These are phyloP conservation scores for Teinopalpus imperialis DNA, from an alignment of 2,888 invertebrate species.

Conservation along the genomic window DNA sequence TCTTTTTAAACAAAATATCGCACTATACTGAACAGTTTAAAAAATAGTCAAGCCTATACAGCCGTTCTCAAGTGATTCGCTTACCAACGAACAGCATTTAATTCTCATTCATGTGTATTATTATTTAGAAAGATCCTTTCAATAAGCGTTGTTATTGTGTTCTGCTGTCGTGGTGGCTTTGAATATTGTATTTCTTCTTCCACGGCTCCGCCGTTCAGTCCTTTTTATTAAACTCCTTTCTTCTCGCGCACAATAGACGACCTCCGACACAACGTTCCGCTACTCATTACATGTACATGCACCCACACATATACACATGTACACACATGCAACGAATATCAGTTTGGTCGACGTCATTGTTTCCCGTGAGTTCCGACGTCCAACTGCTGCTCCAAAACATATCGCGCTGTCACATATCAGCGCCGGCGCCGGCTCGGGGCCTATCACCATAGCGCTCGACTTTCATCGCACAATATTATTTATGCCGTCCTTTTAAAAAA, in stretches of 20 bases:
- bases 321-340: conserved; percentile 27
- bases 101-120: too few species aligned
- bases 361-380: conserved; percentile 28
- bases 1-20: too few species aligned
- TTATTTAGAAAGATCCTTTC: conserved; percentile 20
- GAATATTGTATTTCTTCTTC: conserved; percentile 47
- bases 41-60: too few species aligned
- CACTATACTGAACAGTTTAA: too few species aligned
- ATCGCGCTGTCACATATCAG: conserved; percentile 53
- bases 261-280: conserved; percentile 11
- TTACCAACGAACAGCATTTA: too few species aligned
- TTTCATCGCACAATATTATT: conserved; percentile 23
- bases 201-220: conserved; percentile 43
- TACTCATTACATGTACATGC: conserved; percentile 13
- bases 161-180: conserved; percentile 21
- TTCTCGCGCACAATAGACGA: conserved; percentile 42
- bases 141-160: conserved; percentile 33
- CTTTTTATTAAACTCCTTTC: conserved; percentile 55
- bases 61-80: too few species aligned
- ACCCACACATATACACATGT: conserved; percentile 34
- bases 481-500: too few species aligned
- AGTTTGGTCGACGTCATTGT: conserved; percentile 32
- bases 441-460: conserved; percentile 29
- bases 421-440: conserved; percentile 35
- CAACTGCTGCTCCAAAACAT: conserved; percentile 41